These are phyloP conservation scores for Geopemphigus sp. DNA, from an alignment of 1,140 invertebrate species.

Conservation along the genomic window DNA sequence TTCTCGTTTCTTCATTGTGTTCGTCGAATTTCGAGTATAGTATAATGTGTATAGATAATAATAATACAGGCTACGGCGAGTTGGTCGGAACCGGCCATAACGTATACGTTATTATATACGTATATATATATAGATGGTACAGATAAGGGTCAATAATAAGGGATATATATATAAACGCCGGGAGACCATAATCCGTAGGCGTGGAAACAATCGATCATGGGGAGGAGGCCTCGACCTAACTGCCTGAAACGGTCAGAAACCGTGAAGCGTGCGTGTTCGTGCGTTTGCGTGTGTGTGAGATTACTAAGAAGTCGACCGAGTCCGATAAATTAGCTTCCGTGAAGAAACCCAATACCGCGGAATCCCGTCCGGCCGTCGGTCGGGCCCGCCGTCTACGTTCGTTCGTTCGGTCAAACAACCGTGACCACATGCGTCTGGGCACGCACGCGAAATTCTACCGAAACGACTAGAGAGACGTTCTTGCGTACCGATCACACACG, in stretches of 20 bases:
- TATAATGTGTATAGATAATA: too few species aligned
- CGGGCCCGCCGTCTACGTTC: too few species aligned
- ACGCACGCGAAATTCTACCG: too few species aligned
- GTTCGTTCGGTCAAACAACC: too few species aligned
- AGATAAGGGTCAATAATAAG: neutral
- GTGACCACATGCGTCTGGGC: too few species aligned
- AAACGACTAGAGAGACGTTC: too few species aligned
- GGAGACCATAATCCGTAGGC: neutral
- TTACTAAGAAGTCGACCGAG: too few species aligned
- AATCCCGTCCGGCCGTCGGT: too few species aligned
- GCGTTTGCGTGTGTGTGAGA: neutral
- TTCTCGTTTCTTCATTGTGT: neutral
- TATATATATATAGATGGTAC: neutral
- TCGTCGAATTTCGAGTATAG: neutral
- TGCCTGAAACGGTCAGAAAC: neutral
- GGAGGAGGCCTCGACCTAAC: neutral
- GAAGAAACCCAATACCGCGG: too few species aligned
- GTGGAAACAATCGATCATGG: slow-evolving; percentile 1
- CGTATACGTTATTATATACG: neutral
- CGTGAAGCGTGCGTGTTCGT: too few species aligned
- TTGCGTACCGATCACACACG: too few species aligned
- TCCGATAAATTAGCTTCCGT: too few species aligned
- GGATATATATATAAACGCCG: neutral
- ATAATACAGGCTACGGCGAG: neutral
- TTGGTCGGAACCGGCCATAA: neutral